Conservation (phyloP, 2,888 invertebrate species). For the Stictocephala bisonia region DNA sequence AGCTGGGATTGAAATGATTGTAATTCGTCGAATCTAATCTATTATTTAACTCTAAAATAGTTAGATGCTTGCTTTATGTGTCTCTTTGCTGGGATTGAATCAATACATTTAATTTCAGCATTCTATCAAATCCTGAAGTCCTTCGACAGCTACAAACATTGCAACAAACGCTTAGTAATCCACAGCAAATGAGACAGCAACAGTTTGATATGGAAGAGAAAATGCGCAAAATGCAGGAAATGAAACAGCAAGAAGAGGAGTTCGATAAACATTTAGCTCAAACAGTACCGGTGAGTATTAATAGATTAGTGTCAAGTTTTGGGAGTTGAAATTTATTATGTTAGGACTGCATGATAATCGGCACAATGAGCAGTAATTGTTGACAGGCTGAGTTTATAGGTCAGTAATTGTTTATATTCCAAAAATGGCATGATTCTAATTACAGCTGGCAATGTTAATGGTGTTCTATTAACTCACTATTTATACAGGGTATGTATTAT, state of each 20-base stretch:
- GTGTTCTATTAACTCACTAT: not conserved
- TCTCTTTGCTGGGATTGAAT: slow-evolving; percentile 55
- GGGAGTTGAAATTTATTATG: too few species aligned
- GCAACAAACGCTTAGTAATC: slow-evolving; percentile 71
- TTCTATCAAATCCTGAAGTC: slow-evolving; percentile 88
- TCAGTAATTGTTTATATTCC: not conserved
- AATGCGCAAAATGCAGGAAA: slow-evolving; percentile 74
- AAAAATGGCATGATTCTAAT: not conserved
- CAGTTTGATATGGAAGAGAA: slow-evolving; percentile 77
- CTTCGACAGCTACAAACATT: slow-evolving; percentile 88
- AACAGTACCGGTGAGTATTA: slow-evolving; percentile 72
- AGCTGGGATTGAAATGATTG: too few species aligned
- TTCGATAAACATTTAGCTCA: slow-evolving; percentile 81
- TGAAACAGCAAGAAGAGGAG: slow-evolving; percentile 80
- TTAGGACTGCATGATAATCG: too few species aligned
- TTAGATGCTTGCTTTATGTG: too few species aligned
- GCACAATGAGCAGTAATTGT: too few species aligned
- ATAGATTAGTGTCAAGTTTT: slow-evolving; percentile 2
- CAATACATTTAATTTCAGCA: too few species aligned
- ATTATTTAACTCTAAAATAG: too few species aligned
- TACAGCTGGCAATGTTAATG: not conserved
- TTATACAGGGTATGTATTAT: too few species aligned
- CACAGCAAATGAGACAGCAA: slow-evolving; percentile 67
- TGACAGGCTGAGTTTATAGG: not conserved
- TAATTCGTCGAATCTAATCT: too few species aligned